Evolutionary conservation across 2,113 vertebrate genomes (phyloP), one percentile per base, ranked within the genome.

Genomic region (Puma concolor): DNA sequence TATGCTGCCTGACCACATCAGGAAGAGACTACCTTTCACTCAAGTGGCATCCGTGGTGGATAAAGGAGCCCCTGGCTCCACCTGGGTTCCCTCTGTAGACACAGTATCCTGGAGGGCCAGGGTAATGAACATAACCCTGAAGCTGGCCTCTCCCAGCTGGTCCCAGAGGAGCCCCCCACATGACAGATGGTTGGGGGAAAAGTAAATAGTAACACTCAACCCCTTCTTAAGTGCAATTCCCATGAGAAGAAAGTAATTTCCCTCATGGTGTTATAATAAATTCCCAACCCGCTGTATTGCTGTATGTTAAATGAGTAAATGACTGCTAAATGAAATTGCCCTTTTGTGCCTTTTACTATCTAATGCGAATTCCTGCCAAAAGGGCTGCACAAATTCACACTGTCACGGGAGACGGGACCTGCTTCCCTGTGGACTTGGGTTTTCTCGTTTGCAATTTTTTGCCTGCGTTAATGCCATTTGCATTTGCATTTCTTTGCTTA

Each of bases 261-360:
- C 52, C 63, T 72, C 41, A 8, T 5, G 57, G 90, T 0, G 1
- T 72, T 77, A 36, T 38, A 57, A 74, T 66, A 67, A 57, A 96
- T 85, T 71, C 87, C 76, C 72, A 72, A 48, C 67, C 29, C 21
- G 11, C 64, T 27, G 63, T 63, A 3, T 12, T 6, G 8, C 74
- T 81, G 74, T 48, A 29, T 38, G 48, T 91, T 84, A 63, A 97
- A 27, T 67, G 88, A 87, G 23, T 91, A 71, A 94, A 85, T 69
- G 67, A 64, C 63, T 84, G n/a, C 36, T 82, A 77, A 36, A 23
- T 74, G 82, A 86, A 95, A 64, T 36, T 69, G 6, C 66, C 66
- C 52, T 81, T 77, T 81, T 69, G 89, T 64, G 63, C 12, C 7
- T 64, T 9, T 72, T n/a, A 60, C 48, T 44, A 5, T 50, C 60